Evolutionary conservation across 2,888 invertebrate genomes (phyloP), one percentile per base, ranked within the genome.

Genomic region (Drepanosiphum platanoidis): DNA sequence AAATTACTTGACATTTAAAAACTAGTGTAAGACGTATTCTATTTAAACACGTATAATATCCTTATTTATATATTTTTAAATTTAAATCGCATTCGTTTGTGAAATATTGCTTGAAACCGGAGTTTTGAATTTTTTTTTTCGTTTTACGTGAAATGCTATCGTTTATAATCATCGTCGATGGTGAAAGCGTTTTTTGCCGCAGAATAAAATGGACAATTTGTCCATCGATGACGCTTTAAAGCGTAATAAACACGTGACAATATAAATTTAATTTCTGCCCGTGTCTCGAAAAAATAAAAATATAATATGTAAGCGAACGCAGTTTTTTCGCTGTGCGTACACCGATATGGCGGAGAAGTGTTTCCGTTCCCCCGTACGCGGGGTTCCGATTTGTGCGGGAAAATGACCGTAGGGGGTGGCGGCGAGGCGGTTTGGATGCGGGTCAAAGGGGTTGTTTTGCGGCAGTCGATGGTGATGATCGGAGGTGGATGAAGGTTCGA

Each of bases 401-500:
- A 84, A 84, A 84, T 77, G 84, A 84, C 83, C 75, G 75, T 75
- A 66, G 30, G 32, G 15, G 58, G 66, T 8, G 34, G 79, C 30
- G 61, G 78, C 4, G 70, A 70, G 46, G 74, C 30, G 34, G 86
- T 75, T 58, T 68, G 32, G 71, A 83, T 81, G 39, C 80, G 83
- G 86, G 71, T 79, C 84, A 71, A 71, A 79, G 84, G 66, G 86
- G 84, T 78, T 77, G 82, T 81, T 77, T 77, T 36, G 75, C 58
- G 52, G 83, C 70, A 68, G 66, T 34, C 42, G 78, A 15, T 15
- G 32, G 74, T 30, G 39, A 58, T 77, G 39, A 27, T 34, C 22
- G 52, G 52, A 27, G 52, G 68, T 11, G 74, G 58, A 39, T 18
- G 52, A 30, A 52, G 46, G 68, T 27, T 70, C 22, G 4, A 52